phyloP scores from a whole-genome alignment of 2,888 invertebrate species.

The Hyppa rectilinea region DNA sequence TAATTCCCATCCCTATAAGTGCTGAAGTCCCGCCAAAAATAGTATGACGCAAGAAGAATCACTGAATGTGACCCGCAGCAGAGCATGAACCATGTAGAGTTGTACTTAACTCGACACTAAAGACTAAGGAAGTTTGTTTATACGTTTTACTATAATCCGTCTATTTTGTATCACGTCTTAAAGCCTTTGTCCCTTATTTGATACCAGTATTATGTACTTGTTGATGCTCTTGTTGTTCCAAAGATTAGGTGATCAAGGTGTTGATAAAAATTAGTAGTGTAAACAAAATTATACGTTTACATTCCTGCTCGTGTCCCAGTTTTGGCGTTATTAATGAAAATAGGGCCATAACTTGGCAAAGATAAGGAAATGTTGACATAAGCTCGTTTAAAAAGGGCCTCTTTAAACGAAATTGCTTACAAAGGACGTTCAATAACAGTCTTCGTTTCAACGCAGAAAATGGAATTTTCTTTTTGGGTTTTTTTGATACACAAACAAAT shows the following conservation, averaged over 20 bases:
- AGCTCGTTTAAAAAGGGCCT: conserved; percentile 30
- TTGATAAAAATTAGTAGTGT: conserved; percentile 57
- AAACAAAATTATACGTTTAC: conserved; percentile 51
- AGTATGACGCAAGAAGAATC: conserved; percentile 77
- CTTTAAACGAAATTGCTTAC: conserved; percentile 1
- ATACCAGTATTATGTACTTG: conserved; percentile 24
- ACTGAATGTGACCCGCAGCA: conserved; percentile 80
- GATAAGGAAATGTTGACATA: conserved; percentile 50
- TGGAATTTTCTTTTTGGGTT: background rate
- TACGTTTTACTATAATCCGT: conserved; percentile 50
- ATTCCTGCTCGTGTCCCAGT: conserved; percentile 44
- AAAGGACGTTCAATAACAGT: background rate
- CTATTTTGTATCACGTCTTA: conserved; percentile 38
- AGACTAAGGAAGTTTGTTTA: conserved; percentile 64
- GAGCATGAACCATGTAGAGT: conserved; percentile 88
- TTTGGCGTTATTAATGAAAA: conserved; percentile 50
- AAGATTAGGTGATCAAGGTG: conserved; percentile 43
- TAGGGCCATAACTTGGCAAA: conserved; percentile 12
- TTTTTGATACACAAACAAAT: conserved; percentile 11
- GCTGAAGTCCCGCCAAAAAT: conserved; percentile 64
- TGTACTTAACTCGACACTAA: conserved; percentile 70
- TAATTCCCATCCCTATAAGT: conserved; percentile 66
- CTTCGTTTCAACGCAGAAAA: conserved; percentile 9
- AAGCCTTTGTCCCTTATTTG: conserved; percentile 49
- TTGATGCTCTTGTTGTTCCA: conserved; percentile 35